Evolutionary conservation across 92 coral and sea anemone genomes (phyloP), one percentile per base, ranked within the genome.

Genomic region (Heteractis magnifica): DNA sequence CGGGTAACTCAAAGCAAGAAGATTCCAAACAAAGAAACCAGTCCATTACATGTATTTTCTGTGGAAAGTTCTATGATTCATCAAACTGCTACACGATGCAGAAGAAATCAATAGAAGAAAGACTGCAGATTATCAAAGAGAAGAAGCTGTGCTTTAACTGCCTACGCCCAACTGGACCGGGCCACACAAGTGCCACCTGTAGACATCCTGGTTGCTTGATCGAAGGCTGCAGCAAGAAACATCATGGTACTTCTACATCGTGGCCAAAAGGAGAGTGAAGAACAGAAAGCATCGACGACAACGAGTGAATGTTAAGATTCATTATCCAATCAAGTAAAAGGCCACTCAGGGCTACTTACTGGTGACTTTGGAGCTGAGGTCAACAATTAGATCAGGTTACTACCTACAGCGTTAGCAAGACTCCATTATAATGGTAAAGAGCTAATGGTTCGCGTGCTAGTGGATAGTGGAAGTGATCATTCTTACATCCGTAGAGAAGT

Each of bases 91-190:
- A 70, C 51, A 56, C 0, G 70, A 23, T 50, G 1, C 51, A 48
- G 16, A 81, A 23, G 51, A 70, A 81, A 20, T n/a, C 64, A 0
- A 65, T 73, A 4, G 44, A 49, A 44, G 85, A 81, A 44, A 81
- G 77, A 73, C 3, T 6, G 53, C 60, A 81, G 77, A 71, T 81
- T 15, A 15, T 52, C 4, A 71, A 70, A 15, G 77, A 70, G 6
- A 71, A 49, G 41, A 81, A 21, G 55, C 50, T 55, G 23, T 86
- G 89, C 51, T 86, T 86, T 58, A 86, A 86, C 53, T 86, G 89
- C 49, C 85, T 86, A 11, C 71, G 10, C 8, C 79, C 85, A 6
- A 79, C 79, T 14, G 65, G 82, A 14, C 73, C 80, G 14, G 0
- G 14, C 11, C n/a, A n/a, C n/a, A n/a, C n/a, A n/a, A n/a, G n/a